These are phyloP conservation scores for Microctonus brassicae DNA, from an alignment of 2,888 invertebrate genomes.

Conservation along the genomic window DNA sequence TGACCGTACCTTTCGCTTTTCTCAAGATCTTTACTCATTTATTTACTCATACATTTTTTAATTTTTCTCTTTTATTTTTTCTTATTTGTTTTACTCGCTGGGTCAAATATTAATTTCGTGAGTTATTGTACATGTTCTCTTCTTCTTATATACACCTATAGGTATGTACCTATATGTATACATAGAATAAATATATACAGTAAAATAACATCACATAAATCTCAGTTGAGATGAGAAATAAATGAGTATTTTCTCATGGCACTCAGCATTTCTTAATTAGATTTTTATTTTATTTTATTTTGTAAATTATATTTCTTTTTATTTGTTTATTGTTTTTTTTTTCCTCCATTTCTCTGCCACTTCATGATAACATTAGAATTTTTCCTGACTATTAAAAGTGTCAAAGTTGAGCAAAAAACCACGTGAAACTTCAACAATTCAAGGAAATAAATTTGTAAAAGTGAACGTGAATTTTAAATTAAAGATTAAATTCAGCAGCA, in stretches of 20 bases:
- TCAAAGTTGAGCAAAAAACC: slow-evolving; percentile 63
- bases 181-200: slow-evolving; percentile 6
- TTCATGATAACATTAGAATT: not conserved
- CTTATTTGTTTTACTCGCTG: slow-evolving; percentile 9
- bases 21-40: slow-evolving; percentile 34
- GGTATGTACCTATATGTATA: not conserved
- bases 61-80: slow-evolving; percentile 28
- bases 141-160: not conserved
- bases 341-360: too few species aligned
- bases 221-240: slow-evolving; percentile 36
- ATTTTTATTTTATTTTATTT: slow-evolving; percentile 6
- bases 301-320: not conserved
- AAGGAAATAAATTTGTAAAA: slow-evolving; percentile 33
- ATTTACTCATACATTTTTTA: slow-evolving; percentile 41
- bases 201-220: slow-evolving; percentile 53
- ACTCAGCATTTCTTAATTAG: slow-evolving; percentile 32
- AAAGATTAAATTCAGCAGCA: slow-evolving; percentile 6
- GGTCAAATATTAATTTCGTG: slow-evolving; percentile 38
- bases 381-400: slow-evolving; percentile 60
- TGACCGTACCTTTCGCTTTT: slow-evolving; percentile 8
- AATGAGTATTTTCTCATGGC: slow-evolving; percentile 15
- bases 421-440: slow-evolving; percentile 51
- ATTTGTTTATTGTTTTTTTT: slow-evolving; percentile 9
- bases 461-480: slow-evolving; percentile 32
- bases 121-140: not conserved